A percentile compares a stretch with the other conserved stretches of the same genome.
These are phyloP conservation scores for Pipistrellus kuhlii DNA, from an alignment of 2,797 vertebrate species.

Conservation along the genomic window DNA sequence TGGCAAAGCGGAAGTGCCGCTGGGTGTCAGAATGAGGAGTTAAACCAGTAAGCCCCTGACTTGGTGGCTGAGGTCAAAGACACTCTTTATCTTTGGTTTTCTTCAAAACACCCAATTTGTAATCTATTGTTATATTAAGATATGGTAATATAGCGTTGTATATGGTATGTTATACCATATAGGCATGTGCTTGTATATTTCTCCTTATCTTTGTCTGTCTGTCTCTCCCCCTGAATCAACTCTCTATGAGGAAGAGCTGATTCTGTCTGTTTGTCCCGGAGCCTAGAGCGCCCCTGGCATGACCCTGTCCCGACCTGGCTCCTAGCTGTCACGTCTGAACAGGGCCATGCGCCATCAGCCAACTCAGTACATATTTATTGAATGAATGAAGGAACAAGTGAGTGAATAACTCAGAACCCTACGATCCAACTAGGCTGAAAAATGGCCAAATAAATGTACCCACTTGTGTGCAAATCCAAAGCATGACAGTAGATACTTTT, in stretches of 20 bases:
- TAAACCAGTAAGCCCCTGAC: background rate
- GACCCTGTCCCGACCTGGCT: constrained; percentile 65
- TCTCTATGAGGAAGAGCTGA: background rate
- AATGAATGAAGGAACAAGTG: background rate
- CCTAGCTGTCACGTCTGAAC: constrained; percentile 74
- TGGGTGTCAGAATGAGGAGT: background rate
- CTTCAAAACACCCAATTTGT: background rate
- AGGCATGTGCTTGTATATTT: no score
- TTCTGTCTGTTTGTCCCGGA: background rate
- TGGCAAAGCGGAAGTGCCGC: background rate
- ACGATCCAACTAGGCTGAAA: background rate
- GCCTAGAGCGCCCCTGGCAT: background rate
- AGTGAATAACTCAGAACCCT: background rate
- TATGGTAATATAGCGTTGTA: background rate
- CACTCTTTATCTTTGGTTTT: background rate
- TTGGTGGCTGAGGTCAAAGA: background rate
- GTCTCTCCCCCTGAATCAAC: background rate
- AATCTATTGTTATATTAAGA: background rate
- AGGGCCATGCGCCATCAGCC: constrained; percentile 21
- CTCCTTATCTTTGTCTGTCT: background rate
- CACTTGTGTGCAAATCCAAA: background rate
- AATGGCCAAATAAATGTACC: background rate
- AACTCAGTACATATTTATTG: background rate
- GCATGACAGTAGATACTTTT: background rate
- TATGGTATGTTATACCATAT: background rate